Conservation (phyloP, 2,113 vertebrate genomes). For the Megaceryle maxima region DNA sequence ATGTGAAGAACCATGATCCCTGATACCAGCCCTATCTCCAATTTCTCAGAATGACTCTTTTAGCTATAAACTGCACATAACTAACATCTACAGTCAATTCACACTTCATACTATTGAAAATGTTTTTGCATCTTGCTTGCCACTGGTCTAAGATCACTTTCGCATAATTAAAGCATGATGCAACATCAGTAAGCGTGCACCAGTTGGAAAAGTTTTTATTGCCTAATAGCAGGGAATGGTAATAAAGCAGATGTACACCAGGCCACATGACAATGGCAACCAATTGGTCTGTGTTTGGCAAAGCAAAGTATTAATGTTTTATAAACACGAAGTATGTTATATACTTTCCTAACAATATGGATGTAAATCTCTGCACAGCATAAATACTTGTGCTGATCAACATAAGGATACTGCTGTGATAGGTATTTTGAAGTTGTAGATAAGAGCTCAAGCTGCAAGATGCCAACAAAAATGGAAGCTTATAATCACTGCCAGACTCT, state of each 20-base stretch:
- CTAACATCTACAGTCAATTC: not conserved
- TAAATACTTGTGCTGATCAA: slow-evolving; percentile 33
- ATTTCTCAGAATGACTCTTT: not conserved
- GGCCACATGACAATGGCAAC: slow-evolving; percentile 31
- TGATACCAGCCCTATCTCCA: not conserved
- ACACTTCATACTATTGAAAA: not conserved
- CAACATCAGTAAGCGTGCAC: not conserved
- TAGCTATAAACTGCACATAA: not conserved
- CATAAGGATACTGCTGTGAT: slow-evolving; percentile 50
- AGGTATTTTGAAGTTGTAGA: slow-evolving; percentile 47
- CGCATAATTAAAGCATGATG: slow-evolving; percentile 26
- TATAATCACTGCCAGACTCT: slow-evolving; percentile 55
- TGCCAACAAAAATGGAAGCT: slow-evolving; percentile 28
- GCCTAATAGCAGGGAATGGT: slow-evolving; percentile 32
- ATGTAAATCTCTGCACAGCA: slow-evolving; percentile 45
- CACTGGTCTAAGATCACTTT: slow-evolving; percentile 34
- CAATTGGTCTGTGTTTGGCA: slow-evolving; percentile 46
- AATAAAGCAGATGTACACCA: slow-evolving; percentile 48
- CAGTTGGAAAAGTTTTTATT: slow-evolving; percentile 44
- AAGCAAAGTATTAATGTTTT: slow-evolving; percentile 40
- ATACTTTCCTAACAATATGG: not conserved
- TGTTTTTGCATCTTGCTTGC: not conserved
- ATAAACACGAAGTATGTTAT: not conserved
- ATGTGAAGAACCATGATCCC: not conserved
- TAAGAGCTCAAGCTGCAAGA: slow-evolving; percentile 51